A percentile compares a stretch with the other conserved stretches of the same genome.
These are phyloP conservation scores for Tachypleus tridentatus DNA, from an alignment of 1,140 invertebrate genomes.

Conservation along the genomic window DNA sequence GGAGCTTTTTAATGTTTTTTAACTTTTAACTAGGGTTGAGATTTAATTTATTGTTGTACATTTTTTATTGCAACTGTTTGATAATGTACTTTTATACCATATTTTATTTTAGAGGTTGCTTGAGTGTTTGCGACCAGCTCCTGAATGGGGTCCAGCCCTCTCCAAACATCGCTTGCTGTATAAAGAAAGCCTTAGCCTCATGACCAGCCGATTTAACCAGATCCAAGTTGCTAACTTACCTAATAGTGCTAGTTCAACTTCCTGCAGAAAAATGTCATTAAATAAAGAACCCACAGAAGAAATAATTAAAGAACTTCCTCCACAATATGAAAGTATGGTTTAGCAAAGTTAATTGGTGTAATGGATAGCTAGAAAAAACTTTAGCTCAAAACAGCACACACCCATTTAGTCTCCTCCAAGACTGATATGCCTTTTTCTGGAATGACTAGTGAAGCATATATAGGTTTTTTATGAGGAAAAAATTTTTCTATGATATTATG, in stretches of 20 bases:
- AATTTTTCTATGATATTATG: too few relatives aligned
- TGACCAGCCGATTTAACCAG: constrained; percentile 10
- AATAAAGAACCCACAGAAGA: neutral
- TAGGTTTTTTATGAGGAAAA: too few relatives aligned
- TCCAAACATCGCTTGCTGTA: constrained; percentile 12
- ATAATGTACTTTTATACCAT: neutral
- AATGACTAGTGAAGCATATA: too few relatives aligned
- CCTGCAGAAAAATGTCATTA: neutral
- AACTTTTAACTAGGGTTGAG: neutral
- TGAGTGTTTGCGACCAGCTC: constrained; percentile 7
- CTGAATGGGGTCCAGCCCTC: constrained; percentile 14
- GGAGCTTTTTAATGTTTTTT: neutral
- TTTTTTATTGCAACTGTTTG: neutral
- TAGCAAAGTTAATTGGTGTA: too few relatives aligned
- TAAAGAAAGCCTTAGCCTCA: constrained; percentile 11
- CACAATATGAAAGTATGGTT: too few relatives aligned
- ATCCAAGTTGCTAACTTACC: neutral
- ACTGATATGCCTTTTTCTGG: too few relatives aligned
- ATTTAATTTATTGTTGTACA: neutral
- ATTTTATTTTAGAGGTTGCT: constrained; percentile 12
- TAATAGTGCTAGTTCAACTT: neutral
- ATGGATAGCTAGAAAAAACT: too few relatives aligned
- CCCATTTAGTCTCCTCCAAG: too few relatives aligned
- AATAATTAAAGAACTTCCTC: too few relatives aligned
- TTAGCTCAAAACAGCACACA: too few relatives aligned